Conservation (phyloP, 2,888 invertebrate genomes). For the Lochmaea crataegi region DNA sequence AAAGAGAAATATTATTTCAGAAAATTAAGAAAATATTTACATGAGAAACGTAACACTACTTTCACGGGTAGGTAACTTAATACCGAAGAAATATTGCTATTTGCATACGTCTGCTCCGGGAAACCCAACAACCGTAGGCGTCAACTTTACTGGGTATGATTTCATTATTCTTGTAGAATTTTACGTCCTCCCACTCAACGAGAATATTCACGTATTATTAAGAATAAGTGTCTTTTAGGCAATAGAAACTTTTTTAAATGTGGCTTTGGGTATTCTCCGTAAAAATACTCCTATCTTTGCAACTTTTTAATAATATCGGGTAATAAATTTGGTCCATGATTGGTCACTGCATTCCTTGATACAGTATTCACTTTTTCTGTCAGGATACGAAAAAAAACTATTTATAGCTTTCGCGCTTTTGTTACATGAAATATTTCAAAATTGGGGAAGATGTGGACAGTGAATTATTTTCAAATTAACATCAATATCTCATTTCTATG, state of each 20-base stretch:
- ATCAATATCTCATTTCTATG: no score
- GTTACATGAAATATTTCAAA: no score
- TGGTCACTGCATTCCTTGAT: no score
- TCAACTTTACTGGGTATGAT: slow-evolving; percentile 10
- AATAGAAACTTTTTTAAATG: no score
- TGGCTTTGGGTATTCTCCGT: not conserved
- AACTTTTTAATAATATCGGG: not conserved
- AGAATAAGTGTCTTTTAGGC: not conserved
- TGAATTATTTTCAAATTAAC: no score
- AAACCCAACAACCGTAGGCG: slow-evolving; percentile 17
- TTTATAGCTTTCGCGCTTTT: no score
- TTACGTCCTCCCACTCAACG: not conserved
- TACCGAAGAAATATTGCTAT: slow-evolving; percentile 35
- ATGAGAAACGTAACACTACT: slow-evolving; percentile 33
- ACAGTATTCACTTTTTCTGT: no score
- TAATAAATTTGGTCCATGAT: no score
- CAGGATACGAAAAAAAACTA: no score
- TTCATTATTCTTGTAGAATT: not conserved
- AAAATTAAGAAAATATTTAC: slow-evolving; percentile 36
- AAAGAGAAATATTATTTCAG: slow-evolving; percentile 32
- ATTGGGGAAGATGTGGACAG: no score
- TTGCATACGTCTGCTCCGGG: slow-evolving; percentile 28
- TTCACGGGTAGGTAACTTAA: slow-evolving; percentile 31
- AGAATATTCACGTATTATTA: not conserved
- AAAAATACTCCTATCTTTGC: not conserved